Evolutionary conservation across 2,888 invertebrate genomes (phyloP), one percentile per base, ranked within the genome.

Genomic region (Tribolium freemani): DNA sequence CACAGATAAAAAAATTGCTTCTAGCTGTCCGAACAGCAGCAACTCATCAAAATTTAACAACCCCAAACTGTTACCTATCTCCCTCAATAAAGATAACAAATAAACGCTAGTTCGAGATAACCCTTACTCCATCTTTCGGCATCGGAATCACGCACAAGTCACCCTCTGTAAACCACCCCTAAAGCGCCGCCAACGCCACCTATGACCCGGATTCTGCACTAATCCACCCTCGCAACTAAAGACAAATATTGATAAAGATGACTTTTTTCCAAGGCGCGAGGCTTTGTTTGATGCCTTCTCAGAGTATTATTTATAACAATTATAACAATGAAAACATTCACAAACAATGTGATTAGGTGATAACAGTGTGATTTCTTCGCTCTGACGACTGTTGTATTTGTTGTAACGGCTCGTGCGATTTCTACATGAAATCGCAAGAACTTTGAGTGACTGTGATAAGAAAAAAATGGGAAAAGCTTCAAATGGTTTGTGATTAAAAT

Each of bases 281-380:
- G 2, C 10, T 66, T 53, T 67, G 20, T 56, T 31, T 69, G 51
- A 71, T 51, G 48, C 30, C 20, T 53, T 60, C 16, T 16, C 31
- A 56, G 20, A 16, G 21, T 31, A 57, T 71, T 67, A 67, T 71
- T 67, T 67, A 67, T 67, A 67, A 56, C 54, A 57, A 57, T 63
- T 61, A 57, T 68, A 71, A 77, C 76, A 76, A 72, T 76, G 71
- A 73, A 69, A 73, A 64, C 71, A 73, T 77, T 61, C 51, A 70
- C 77, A 77, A 77, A 77, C 68, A 77, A 66, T 75, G 71, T 74
- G 75, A 75, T 71, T 58, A 60, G 53, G 10, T 53, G 71, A 71
- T 71, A 71, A 71, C 53, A 58, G 38, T 20, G 26, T 26, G 13
- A 56, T 64, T 48, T 48, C 48, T 48, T 66, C 38, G n/a, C n/a